Conservation (phyloP, 2,888 invertebrate species). For the Mythimna impura region DNA sequence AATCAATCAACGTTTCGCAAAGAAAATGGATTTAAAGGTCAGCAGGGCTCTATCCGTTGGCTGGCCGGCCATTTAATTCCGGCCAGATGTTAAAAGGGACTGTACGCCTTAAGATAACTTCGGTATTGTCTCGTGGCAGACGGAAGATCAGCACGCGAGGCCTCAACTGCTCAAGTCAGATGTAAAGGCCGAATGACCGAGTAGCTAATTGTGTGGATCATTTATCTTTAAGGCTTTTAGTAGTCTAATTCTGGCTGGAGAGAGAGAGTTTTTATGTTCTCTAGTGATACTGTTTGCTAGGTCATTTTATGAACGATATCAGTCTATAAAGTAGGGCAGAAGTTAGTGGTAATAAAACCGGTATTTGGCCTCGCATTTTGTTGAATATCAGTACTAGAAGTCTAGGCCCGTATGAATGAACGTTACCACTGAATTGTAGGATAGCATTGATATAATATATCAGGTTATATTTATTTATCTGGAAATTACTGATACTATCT, state of each 20-base stretch:
- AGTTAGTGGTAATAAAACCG: not conserved
- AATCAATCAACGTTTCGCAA: too few species aligned
- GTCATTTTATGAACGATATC: not conserved
- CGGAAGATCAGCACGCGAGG: not conserved
- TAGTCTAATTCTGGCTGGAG: not conserved
- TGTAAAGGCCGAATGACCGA: not conserved
- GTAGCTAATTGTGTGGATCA: conserved; percentile 11
- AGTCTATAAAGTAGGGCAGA: not conserved
- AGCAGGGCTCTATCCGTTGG: too few species aligned
- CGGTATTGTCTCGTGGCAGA: conserved; percentile 9
- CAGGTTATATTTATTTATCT: too few species aligned
- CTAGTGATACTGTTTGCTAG: not conserved
- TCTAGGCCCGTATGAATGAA: not conserved
- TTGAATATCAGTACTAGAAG: not conserved
- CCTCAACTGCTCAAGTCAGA: conserved; percentile 4
- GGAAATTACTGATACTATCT: too few species aligned
- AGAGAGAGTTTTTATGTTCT: not conserved
- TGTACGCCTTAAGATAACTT: conserved; percentile 6
- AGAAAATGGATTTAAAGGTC: too few species aligned
- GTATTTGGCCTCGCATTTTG: not conserved
- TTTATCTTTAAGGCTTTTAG: conserved; percentile 8
- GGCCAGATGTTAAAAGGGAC: too few species aligned
- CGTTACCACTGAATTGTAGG: not conserved
- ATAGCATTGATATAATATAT: too few species aligned
- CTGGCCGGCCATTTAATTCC: too few species aligned